phyloP scores from a whole-genome alignment of 2,797 vertebrate species.

The Enteromius thamalakanensis region DNA sequence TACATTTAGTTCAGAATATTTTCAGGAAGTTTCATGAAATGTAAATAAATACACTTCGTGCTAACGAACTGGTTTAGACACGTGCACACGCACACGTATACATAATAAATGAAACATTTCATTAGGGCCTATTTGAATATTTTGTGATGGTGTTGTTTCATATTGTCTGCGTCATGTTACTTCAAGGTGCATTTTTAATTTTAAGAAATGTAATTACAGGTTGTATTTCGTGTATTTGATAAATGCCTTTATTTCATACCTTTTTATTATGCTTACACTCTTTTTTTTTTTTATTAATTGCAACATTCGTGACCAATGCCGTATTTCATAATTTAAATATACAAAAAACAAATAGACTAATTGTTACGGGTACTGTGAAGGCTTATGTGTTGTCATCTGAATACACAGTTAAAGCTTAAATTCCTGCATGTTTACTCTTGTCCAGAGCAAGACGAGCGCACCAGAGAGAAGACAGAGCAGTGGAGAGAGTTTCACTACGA shows the following conservation, averaged over 20 bases:
- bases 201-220: background rate
- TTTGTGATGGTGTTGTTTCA: background rate
- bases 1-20: background rate
- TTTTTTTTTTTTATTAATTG: background rate
- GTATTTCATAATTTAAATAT: background rate
- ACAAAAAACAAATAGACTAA: too few relatives aligned
- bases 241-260: background rate
- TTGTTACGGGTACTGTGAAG: background rate
- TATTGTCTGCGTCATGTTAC: background rate
- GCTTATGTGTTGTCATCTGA: background rate
- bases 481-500: conserved; percentile 87
- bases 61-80: too few relatives aligned
- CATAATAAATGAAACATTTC: background rate
- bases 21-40: too few relatives aligned
- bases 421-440: conserved; percentile 30
- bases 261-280: background rate
- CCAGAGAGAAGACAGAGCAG: conserved; percentile 80
- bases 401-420: background rate
- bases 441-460: conserved; percentile 84
- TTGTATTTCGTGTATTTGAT: background rate
- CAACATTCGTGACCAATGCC: background rate
- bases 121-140: background rate
- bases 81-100: too few relatives aligned
- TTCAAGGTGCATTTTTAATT: background rate
- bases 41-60: background rate